These are phyloP conservation scores for Intellagama lesueurii DNA, from an alignment of 2,797 vertebrate genomes.

Conservation along the genomic window DNA sequence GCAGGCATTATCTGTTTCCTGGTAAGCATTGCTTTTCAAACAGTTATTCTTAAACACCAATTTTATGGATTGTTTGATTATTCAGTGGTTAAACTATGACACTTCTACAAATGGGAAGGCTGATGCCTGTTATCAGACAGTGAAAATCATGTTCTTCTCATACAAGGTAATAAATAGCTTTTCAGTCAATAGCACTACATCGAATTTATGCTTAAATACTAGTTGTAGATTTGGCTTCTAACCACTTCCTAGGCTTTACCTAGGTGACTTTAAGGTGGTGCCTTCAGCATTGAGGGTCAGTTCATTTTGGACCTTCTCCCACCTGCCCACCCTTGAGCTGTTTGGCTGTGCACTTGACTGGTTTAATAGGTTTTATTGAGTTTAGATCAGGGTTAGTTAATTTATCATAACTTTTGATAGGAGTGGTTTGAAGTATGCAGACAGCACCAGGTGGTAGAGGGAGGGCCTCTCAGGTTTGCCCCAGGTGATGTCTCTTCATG, in stretches of 20 bases:
- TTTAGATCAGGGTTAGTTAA: too few species aligned
- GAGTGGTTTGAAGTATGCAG: too few species aligned
- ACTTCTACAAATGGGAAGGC: slow-evolving; percentile 1
- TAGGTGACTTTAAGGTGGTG: too few species aligned
- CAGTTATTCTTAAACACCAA: slow-evolving; percentile 44
- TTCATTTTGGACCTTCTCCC: too few species aligned
- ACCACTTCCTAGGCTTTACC: slow-evolving; percentile 10
- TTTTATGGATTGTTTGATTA: slow-evolving; percentile 66
- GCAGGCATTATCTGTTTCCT: slow-evolving; percentile 58
- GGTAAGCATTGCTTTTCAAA: slow-evolving; percentile 62
- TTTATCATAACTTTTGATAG: too few species aligned
- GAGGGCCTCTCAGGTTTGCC: too few species aligned
- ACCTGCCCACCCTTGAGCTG: too few species aligned
- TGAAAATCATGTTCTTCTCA: slow-evolving; percentile 9
- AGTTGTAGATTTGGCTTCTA: slow-evolving; percentile 40
- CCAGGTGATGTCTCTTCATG: too few species aligned
- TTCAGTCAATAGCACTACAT: slow-evolving; percentile 12
- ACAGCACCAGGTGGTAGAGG: too few species aligned
- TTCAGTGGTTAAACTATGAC: slow-evolving; percentile 50
- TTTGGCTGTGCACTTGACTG: too few species aligned
- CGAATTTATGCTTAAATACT: slow-evolving; percentile 25
- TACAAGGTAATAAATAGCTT: slow-evolving; percentile 22
- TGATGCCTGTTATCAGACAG: slow-evolving; percentile 23
- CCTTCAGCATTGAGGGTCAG: too few species aligned
- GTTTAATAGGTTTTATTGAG: too few species aligned